Conservation (phyloP, 2,113 vertebrate genomes). For the Paracanthobrama guichenoti region DNA sequence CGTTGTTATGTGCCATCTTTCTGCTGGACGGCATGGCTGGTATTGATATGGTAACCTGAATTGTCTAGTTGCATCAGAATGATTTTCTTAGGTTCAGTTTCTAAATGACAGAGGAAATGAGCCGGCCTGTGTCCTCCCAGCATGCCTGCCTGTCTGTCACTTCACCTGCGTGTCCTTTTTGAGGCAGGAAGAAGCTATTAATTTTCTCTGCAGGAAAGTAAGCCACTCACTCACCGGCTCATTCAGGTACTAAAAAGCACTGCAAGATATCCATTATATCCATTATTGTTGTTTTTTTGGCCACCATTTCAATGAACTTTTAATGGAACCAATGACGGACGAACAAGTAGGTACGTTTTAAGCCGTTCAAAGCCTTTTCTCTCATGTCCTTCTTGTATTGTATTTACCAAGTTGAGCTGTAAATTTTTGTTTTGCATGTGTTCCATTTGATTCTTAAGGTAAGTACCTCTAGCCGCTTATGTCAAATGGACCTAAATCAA, state of each 20-base stretch:
- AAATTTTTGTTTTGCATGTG: neutral
- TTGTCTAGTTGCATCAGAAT: neutral
- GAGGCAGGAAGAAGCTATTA: constrained; percentile 27
- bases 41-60: too few relatives aligned
- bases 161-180: constrained; percentile 23
- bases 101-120: constrained; percentile 13
- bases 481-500: neutral
- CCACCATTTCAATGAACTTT: neutral
- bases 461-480: neutral
- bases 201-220: constrained; percentile 40
- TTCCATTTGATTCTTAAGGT: neutral
- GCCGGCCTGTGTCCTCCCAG: neutral
- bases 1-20: too few relatives aligned
- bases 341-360: neutral
- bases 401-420: neutral
- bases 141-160: constrained; percentile 25
- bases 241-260: neutral
- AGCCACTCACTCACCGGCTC: constrained; percentile 19
- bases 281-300: neutral
- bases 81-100: neutral
- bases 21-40: too few relatives aligned
- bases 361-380: neutral
- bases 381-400: neutral
- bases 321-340: neutral
- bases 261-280: constrained; percentile 13